Base-by-base conservation (phyloP, 1,140 invertebrate genomes). In the Lucilia sericata region DNA sequence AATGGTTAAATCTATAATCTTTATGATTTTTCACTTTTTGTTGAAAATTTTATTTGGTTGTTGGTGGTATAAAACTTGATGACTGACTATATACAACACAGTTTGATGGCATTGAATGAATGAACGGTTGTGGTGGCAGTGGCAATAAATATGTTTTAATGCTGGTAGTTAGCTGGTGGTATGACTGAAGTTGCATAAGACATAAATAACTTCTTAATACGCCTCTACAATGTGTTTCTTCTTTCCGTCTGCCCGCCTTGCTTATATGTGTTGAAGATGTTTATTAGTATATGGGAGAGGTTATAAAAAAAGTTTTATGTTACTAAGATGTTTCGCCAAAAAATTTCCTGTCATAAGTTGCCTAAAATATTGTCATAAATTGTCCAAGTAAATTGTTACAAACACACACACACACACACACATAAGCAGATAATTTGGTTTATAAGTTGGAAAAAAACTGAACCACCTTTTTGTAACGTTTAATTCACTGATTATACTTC, bases 151-250 rank as follows among this genome's bases (percentile, higher is more conserved):
- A 42, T 30, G 25, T 30, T 30, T n/a, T 42, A 42, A 42, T 78
- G 36, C 36, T 78, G 34, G n/a, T 78, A 42, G n/a, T 78, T 47
- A 78, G 42, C 75, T 80, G 76, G 42, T 51, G 76, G 76, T 80
- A 78, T 78, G 75, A 47, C 17, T 80, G 76, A 21, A 51, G 76
- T 80, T 80, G 76, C 76, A 80, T 80, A 80, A 80, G 76, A 51
- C 76, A 80, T 80, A 80, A 80, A 80, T 80, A 51, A 80, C 76
- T 80, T 80, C 76, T 80, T 51, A 80, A 80, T 51, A 80, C 76
- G 76, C 76, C 76, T 80, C 42, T 49, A 25, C n/a, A 12, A 70
- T 10, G 65, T 55, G 14, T 55, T 4, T 55, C 12, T 55, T 8
- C 2, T 55, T 55, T 55, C 25, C 25, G 3, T 30, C 25, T 30